Conservation (phyloP, 2,888 invertebrate genomes). For the Nephrotoma guestfalica region DNA sequence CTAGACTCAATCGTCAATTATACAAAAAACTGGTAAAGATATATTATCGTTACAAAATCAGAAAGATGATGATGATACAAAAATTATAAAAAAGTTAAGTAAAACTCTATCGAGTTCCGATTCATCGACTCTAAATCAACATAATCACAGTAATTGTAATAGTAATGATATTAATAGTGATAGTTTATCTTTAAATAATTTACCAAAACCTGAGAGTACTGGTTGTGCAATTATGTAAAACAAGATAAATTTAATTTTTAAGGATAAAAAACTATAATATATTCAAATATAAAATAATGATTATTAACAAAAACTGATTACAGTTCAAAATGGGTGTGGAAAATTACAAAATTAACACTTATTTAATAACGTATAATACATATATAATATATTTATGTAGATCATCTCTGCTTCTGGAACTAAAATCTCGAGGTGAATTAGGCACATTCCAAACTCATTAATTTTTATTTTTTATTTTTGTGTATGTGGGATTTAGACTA, state of each 20-base stretch:
- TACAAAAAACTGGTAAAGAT: background rate
- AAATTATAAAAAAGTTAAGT: background rate
- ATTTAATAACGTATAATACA: background rate
- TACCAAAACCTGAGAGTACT: slow-evolving; percentile 3
- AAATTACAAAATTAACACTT: background rate
- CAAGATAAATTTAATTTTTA: background rate
- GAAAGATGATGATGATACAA: background rate
- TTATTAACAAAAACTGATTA: background rate
- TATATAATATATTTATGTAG: background rate
- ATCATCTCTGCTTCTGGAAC: background rate
- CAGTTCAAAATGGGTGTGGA: background rate
- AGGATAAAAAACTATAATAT: background rate
- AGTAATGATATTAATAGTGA: slow-evolving; percentile 5
- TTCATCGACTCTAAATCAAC: background rate
- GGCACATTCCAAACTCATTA: background rate
- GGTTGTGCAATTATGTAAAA: slow-evolving; percentile 5
- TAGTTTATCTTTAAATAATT: background rate
- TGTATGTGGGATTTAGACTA: background rate
- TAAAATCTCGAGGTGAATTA: background rate
- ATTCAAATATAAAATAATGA: background rate
- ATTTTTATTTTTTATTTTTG: background rate
- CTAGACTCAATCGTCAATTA: slow-evolving; percentile 4
- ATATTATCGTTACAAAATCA: background rate
- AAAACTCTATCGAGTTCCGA: slow-evolving; percentile 3
- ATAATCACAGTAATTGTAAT: background rate